Base-by-base conservation (phyloP, 2,797 vertebrate genomes). In the Tenualosa ilisha region DNA sequence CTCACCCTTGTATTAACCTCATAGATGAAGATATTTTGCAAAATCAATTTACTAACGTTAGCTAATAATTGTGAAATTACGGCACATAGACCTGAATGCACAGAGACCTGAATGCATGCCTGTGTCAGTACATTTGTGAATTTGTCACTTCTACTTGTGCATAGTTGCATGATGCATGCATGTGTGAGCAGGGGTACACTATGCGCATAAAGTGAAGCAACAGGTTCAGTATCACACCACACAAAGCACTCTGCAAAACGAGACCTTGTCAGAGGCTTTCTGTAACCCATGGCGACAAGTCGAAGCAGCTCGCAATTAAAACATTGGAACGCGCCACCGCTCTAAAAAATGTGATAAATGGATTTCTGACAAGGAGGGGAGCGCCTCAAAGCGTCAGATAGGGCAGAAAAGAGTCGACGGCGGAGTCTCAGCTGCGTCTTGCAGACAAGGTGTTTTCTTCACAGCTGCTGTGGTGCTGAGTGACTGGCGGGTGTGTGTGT, bases 231-330 rank as follows among this genome's bases (percentile, higher is more conserved):
- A 56, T 56, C 54, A 56, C 54, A 56, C 20, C 54, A 56, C 20
- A 22, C 54, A 17, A 56, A 56, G 20, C 17, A 6, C 3, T 56
- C 17, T 56, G 54, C 54, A 3, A 56, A 56, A 56, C 17, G 17
- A 56, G 54, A 56, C n/a, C 59, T 6, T n/a, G 7, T 63, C 59
- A 63, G n/a, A 63, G 59, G 59, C 59, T 63, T 63, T 85, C 9
- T 86, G 31, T 68, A 75, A 65, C 82, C 49, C 22, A 22, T 50
- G 59, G 49, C 54, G 49, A n/a, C 63, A 37, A 79, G 87, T 63
- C 51, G 53, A 85, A 85, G 37, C 79, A 84, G 43, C 46, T 37
- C 79, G 50, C 81, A 85, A 85, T 88, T 82, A 54, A 56, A 46
- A 11, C 31, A 84, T 63, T 26, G 63, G 15, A 81, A 53, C 43